These are phyloP conservation scores for Cataglyphis rosenhaueri DNA, from an alignment of 2,888 invertebrate species.

Conservation along the genomic window DNA sequence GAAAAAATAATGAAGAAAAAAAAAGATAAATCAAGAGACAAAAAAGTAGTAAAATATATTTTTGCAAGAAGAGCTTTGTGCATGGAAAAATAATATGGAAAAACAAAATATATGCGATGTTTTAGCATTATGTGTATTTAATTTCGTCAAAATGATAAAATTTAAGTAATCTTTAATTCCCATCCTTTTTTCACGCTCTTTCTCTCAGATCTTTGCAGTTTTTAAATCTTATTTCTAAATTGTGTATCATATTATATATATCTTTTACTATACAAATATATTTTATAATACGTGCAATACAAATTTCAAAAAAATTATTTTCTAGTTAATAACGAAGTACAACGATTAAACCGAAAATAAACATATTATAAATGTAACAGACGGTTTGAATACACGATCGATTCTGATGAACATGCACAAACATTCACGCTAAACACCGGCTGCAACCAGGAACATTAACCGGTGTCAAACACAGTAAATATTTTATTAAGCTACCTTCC, in stretches of 20 bases:
- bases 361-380: not conserved
- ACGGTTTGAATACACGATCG: not conserved
- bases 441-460: not conserved
- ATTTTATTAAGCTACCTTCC: not conserved
- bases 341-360: not conserved
- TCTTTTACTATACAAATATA: not conserved
- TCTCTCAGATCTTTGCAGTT: too few species aligned
- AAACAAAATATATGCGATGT: too few species aligned
- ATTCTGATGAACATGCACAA: constrained; percentile 1
- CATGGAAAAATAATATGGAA: too few species aligned
- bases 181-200: too few species aligned
- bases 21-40: too few species aligned
- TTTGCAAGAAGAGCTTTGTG: too few species aligned
- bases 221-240: too few species aligned
- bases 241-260: not conserved
- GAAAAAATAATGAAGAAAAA: too few species aligned
- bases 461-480: not conserved
- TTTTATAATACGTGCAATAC: not conserved
- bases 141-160: too few species aligned
- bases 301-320: not conserved
- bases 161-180: too few species aligned
- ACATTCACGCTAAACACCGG: not conserved
- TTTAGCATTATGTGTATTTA: too few species aligned
- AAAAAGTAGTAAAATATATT: too few species aligned
- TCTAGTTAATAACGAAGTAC: not conserved